Evolutionary conservation across 1,140 invertebrate genomes (phyloP).

Genomic region (Colletes latitarsis): DNA sequence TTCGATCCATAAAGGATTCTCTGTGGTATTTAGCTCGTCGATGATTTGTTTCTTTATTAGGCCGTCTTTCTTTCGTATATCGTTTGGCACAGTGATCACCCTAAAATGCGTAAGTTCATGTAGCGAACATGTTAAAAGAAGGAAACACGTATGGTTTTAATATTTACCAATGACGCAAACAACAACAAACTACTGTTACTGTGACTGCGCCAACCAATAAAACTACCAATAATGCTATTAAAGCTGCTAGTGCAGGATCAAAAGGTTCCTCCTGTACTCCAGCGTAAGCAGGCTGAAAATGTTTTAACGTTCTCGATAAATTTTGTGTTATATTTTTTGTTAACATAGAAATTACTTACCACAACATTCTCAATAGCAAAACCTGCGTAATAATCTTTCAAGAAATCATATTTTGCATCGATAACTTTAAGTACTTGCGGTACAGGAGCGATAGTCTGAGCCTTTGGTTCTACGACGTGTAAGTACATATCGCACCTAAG

Average conservation of each 20-base stretch:
- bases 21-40: conserved; percentile 92
- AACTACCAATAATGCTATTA: conserved; percentile 92
- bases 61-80: conserved; percentile 88
- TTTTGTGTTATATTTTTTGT: background rate
- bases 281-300: conserved; percentile 81
- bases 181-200: conserved; percentile 93
- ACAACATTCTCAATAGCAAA: conserved; percentile 93
- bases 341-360: conserved; percentile 71
- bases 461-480: conserved; percentile 89
- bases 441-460: conserved; percentile 88
- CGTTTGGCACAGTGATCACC: conserved; percentile 85
- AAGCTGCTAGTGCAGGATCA: conserved; percentile 91
- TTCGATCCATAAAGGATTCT: conserved; percentile 96
- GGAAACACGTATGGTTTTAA: conserved; percentile 20
- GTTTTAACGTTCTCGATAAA: background rate
- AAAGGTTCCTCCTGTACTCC: conserved; percentile 86
- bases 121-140: background rate
- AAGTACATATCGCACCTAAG: conserved; percentile 93
- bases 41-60: conserved; percentile 91
- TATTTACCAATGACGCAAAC: conserved; percentile 91
- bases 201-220: conserved; percentile 93
- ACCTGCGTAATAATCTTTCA: conserved; percentile 89
- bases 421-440: conserved; percentile 91
- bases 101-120: conserved; percentile 68
- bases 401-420: conserved; percentile 91